Conservation (phyloP, 2,113 vertebrate species). For the Columba livia region DNA sequence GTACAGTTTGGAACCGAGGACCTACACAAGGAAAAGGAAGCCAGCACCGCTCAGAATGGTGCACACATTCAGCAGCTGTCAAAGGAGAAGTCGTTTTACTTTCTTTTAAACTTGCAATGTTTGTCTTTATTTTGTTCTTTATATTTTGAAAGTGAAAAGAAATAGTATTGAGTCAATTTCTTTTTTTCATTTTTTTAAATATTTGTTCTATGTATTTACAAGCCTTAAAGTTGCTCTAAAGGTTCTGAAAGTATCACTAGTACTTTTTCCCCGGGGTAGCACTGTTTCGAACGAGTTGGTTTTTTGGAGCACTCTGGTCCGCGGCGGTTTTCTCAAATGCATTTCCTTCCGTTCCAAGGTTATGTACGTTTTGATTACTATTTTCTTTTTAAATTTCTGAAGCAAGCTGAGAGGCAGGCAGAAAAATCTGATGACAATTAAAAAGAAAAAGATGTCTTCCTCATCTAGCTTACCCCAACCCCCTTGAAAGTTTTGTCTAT, state of each 20-base stretch:
- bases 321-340: constrained; percentile 67
- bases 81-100: constrained; percentile 77
- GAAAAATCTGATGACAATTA: constrained; percentile 73
- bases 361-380: constrained; percentile 76
- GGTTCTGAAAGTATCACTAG: constrained; percentile 89
- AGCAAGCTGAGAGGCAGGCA: constrained; percentile 86
- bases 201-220: constrained; percentile 98
- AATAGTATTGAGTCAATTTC: constrained; percentile 82
- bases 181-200: constrained; percentile 84
- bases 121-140: constrained; percentile 86
- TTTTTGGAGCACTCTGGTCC: constrained; percentile 77
- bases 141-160: constrained; percentile 86
- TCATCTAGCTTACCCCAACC: constrained; percentile 73
- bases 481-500: constrained; percentile 75
- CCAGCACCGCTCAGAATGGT: constrained; percentile 5
- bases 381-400: constrained; percentile 76
- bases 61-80: constrained; percentile 55
- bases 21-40: not conserved
- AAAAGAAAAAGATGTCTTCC: constrained; percentile 44
- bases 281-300: constrained; percentile 75
- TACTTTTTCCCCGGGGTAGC: constrained; percentile 75
- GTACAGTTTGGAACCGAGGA: not conserved
- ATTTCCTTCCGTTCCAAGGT: constrained; percentile 76
- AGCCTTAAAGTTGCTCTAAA: constrained; percentile 93
- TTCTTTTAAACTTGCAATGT: constrained; percentile 83